Conservation (phyloP, 1,140 invertebrate genomes). For the Aricia agestis region DNA sequence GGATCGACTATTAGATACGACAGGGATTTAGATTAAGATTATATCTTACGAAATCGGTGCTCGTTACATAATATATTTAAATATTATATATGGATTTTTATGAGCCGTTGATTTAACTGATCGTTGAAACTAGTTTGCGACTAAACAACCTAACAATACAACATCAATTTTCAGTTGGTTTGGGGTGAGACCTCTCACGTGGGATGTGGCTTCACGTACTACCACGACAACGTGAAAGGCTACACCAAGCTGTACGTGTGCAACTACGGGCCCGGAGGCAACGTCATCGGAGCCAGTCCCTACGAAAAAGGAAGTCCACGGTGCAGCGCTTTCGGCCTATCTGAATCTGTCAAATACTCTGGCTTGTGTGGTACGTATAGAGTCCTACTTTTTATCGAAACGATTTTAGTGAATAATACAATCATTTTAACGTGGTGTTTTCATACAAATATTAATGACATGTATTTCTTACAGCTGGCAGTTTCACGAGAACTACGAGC, state of each 20-base stretch:
- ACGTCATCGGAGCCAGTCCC: constrained; percentile 84
- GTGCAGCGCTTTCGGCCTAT: constrained; percentile 82
- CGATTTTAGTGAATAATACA: no score
- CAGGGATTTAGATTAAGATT: not conserved
- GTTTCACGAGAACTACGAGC: constrained; percentile 51
- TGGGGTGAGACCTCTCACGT: constrained; percentile 87
- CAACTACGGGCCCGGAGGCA: constrained; percentile 90
- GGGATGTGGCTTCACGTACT: constrained; percentile 89
- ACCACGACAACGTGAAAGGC: constrained; percentile 81
- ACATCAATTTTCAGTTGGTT: constrained; percentile 78
- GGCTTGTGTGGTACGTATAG: constrained; percentile 85
- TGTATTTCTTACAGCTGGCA: constrained; percentile 40
- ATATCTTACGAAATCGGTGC: not conserved
- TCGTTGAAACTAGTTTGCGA: not conserved
- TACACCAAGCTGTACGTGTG: constrained; percentile 91
- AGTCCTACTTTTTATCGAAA: constrained; percentile 5
- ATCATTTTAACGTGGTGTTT: no score
- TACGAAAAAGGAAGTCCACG: constrained; percentile 85
- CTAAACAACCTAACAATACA: not conserved
- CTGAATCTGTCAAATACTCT: constrained; percentile 82
- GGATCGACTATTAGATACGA: not conserved
- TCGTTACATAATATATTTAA: not conserved
- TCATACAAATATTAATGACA: not conserved
- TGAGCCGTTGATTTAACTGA: not conserved
- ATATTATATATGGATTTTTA: not conserved